A percentile compares a stretch with the other conserved stretches of the same genome.
phyloP scores from a whole-genome alignment of 2,888 invertebrate species.

The Augiades crinisus region DNA sequence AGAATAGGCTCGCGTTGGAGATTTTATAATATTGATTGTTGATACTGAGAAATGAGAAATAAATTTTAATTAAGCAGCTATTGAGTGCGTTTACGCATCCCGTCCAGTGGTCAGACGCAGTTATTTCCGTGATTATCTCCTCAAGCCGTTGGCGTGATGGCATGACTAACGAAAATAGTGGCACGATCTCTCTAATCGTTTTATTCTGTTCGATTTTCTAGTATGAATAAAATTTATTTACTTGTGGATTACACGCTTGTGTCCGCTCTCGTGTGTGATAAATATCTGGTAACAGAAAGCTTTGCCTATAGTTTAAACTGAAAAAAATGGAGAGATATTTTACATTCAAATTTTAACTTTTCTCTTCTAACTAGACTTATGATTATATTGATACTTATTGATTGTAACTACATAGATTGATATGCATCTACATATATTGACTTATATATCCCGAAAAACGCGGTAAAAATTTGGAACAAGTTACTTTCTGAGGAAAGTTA shows the following conservation, averaged over 20 bases:
- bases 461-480: no score
- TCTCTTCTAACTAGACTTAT: no score
- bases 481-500: no score
- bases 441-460: no score
- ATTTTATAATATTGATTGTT: constrained; percentile 80
- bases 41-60: constrained; percentile 80
- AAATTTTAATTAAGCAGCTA: constrained; percentile 79
- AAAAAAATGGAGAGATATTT: no score
- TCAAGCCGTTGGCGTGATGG: constrained; percentile 47
- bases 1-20: constrained; percentile 64
- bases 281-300: constrained; percentile 7
- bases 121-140: constrained; percentile 71
- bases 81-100: constrained; percentile 61
- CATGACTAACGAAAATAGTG: constrained; percentile 50
- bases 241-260: constrained; percentile 15
- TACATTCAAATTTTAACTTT: no score
- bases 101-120: constrained; percentile 48
- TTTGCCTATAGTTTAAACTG: background rate
- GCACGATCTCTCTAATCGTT: constrained; percentile 55
- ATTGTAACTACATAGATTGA: no score
- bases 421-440: no score
- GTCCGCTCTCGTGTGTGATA: background rate
- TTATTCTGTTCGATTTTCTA: constrained; percentile 35
- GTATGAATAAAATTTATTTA: constrained; percentile 19
- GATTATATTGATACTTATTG: no score